These are phyloP conservation scores for Meghimatium bilineatum DNA, from an alignment of 2,888 invertebrate genomes.

Conservation along the genomic window DNA sequence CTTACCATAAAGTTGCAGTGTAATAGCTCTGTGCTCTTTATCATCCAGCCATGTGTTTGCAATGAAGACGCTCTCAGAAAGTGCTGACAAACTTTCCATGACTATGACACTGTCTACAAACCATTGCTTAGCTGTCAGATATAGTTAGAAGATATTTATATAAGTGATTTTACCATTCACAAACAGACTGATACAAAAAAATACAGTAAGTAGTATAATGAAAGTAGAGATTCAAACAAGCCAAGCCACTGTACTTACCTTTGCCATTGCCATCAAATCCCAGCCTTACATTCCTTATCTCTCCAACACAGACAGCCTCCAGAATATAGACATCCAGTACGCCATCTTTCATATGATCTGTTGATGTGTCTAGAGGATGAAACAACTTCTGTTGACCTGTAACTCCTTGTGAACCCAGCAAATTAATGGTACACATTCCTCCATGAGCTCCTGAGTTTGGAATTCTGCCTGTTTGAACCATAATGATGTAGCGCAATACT, in stretches of 20 bases:
- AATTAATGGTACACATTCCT: constrained; percentile 66
- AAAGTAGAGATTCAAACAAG: background rate
- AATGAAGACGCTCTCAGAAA: constrained; percentile 64
- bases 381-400: constrained; percentile 62
- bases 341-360: constrained; percentile 57
- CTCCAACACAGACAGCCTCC: constrained; percentile 73
- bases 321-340: constrained; percentile 72
- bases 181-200: too few species aligned
- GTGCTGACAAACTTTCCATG: constrained; percentile 63
- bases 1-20: constrained; percentile 59
- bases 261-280: constrained; percentile 66
- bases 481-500: constrained; percentile 71
- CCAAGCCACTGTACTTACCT: constrained; percentile 47
- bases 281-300: constrained; percentile 66
- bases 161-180: too few species aligned
- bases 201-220: background rate
- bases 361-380: constrained; percentile 43
- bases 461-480: constrained; percentile 70
- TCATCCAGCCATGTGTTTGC: constrained; percentile 64
- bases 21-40: constrained; percentile 46
- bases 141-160: background rate
- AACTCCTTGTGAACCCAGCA: constrained; percentile 72
- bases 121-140: constrained; percentile 62
- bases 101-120: constrained; percentile 67
- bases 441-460: constrained; percentile 65